Evolutionary conservation across 2,888 invertebrate genomes (phyloP).

Genomic region (Drosophila koepferae): DNA sequence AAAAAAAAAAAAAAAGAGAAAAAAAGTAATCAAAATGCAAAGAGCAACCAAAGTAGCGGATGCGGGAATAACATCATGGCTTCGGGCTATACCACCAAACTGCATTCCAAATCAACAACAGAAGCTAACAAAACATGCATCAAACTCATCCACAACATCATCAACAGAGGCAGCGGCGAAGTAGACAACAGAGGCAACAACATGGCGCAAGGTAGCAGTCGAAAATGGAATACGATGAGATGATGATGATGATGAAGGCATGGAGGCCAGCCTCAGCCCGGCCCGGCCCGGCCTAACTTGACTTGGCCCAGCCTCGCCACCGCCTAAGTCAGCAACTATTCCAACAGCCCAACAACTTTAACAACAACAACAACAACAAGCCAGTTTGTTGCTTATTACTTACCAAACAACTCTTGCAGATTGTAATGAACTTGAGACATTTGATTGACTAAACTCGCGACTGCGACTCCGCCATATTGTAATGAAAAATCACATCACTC

Average conservation of each 20-base stretch:
- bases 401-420: slow-evolving; percentile 74
- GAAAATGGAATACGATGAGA: slow-evolving; percentile 65
- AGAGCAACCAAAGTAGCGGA: slow-evolving; percentile 54
- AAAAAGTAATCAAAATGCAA: slow-evolving; percentile 71
- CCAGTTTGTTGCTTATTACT: slow-evolving; percentile 69
- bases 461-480: slow-evolving; percentile 65
- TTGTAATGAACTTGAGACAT: slow-evolving; percentile 77
- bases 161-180: slow-evolving; percentile 45
- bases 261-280: slow-evolving; percentile 28
- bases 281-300: neutral
- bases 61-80: slow-evolving; percentile 58
- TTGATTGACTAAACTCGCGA: slow-evolving; percentile 70
- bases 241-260: slow-evolving; percentile 41
- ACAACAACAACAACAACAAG: slow-evolving; percentile 26
- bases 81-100: slow-evolving; percentile 67
- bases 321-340: slow-evolving; percentile 50
- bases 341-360: slow-evolving; percentile 59
- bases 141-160: slow-evolving; percentile 78
- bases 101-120: slow-evolving; percentile 80
- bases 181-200: slow-evolving; percentile 44
- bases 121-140: slow-evolving; percentile 80
- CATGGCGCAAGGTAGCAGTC: slow-evolving; percentile 64
- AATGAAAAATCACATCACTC: slow-evolving; percentile 67
- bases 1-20: slow-evolving; percentile 14
- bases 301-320: slow-evolving; percentile 14